Base-by-base conservation (phyloP, 2,113 vertebrate species). In the Meles meles region DNA sequence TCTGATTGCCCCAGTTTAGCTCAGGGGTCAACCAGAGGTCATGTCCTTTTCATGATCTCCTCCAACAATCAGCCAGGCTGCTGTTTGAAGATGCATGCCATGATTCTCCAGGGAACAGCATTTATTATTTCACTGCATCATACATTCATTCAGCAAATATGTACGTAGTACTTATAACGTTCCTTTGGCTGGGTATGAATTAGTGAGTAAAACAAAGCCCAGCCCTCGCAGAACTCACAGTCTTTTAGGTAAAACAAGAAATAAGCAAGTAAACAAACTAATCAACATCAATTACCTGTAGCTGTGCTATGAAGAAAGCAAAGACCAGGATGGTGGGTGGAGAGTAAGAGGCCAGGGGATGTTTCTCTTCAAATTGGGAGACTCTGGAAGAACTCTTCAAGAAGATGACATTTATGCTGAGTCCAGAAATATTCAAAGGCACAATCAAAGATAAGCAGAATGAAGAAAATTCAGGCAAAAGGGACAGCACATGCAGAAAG, bases 31-130 rank as follows among this genome's bases (percentile, higher is more conserved):
- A 12, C 7, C 20, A 17, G 39, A 18, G 34, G 69, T 39, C 59
- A 20, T 8, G 4, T 69, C 34, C 49, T 79, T 34, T 59, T 5
- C 1, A 47, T 47, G 27, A 57, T 9, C 34, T 67, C 27, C 9
- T n/a, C 7, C 25, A 69, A 6, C 23, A 63, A 13, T 89, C 42
- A 76, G n/a, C 79, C 47, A 77, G 55, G 6, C 31, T 79, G 17
- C 27, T 6, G 3, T n/a, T 29, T 21, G 18, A 63, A 59, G 49
- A 15, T 37, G 1, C 6, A 34, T 3, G 2, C 10, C 0, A 18
- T 63, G 63, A 69, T 77, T 88, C 47, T 90, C 7, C 5, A 65
- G 74, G 39, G 8, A 61, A 49, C 17, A 89, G 21, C 25, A 49
- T 55, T 20, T 37, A 52, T 52, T 17, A 77, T 72, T 55, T 88